Evolutionary conservation across 1,140 invertebrate species (phyloP), one percentile per base, ranked within the genome.

Genomic region (Bombus vancouverensis): DNA sequence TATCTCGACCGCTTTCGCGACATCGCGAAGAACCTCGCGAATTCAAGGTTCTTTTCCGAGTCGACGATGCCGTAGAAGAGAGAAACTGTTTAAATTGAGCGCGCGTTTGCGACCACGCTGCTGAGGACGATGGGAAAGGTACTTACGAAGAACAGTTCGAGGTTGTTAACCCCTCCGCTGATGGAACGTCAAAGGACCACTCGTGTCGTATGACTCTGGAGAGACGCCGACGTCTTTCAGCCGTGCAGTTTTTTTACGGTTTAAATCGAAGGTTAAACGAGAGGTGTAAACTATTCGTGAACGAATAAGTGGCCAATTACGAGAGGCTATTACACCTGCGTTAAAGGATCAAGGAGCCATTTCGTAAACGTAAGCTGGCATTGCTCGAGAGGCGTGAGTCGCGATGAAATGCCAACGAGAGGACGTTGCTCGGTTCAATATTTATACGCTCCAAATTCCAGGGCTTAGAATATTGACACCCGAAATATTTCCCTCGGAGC

Each of bases 1-100:
- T 89, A 89, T 89, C 82, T 62, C 81, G 77, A 34, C 32, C 72
- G 65, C 65, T 79, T 59, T 88, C 85, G 81, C 37, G 62, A 79
- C 70, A 79, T 68, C 72, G 47, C 59, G 62, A 39, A 59, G 37
- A 82, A 59, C 28, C 25, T 37, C 34, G 34, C 25, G 37, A 59
- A 39, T 32, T 32, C 65, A 1, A 15, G 13, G 13, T 66, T 65
- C n/a, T n/a, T 65, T n/a, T n/a, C 6, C n/a, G n/a, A 66, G 22
- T 28, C 37, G 34, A 39, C 9, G 9, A 13, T 6, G 32, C 25
- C 18, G 18, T 32, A 34, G 18, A 13, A 28, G 39, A 28, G 32
- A 34, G 18, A 3, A 32, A 37, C 66, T 37, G 68, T 71, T 71
- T 71, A 71, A 37, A 71, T 71, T 39, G 37, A 37, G 4, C 37